These are phyloP conservation scores for Epicauta chinensis DNA, from an alignment of 1,140 invertebrate species.

Conservation along the genomic window DNA sequence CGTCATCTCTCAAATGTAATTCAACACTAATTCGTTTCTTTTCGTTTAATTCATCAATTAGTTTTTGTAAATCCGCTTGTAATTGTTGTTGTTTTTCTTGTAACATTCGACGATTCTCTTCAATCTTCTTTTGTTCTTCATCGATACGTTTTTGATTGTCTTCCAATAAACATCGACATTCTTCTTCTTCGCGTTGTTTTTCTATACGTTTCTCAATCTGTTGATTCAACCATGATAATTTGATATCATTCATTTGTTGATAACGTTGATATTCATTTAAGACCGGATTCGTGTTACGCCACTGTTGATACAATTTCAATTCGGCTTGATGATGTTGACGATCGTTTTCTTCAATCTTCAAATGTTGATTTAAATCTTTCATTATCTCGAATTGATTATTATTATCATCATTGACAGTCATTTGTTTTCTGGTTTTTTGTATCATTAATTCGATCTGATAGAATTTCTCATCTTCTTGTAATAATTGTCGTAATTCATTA, in stretches of 20 bases:
- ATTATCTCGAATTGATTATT: conserved; percentile 43
- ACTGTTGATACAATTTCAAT: conserved; percentile 50
- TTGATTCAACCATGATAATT: conserved; percentile 53
- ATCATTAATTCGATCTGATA: conserved; percentile 50
- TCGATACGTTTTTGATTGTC: conserved; percentile 35
- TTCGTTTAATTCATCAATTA: conserved; percentile 46
- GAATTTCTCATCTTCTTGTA: conserved; percentile 48
- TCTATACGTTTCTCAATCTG: conserved; percentile 51
- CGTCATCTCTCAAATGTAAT: conserved; percentile 45
- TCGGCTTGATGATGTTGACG: conserved; percentile 49
- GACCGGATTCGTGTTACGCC: conserved; percentile 48
- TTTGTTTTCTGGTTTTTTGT: conserved; percentile 33
- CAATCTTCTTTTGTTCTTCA: conserved; percentile 16
- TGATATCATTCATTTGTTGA: conserved; percentile 45
- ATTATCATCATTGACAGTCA: neutral
- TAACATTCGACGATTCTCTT: conserved; percentile 30
- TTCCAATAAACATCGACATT: conserved; percentile 46
- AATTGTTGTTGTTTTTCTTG: conserved; percentile 46
- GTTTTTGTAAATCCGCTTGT: conserved; percentile 45
- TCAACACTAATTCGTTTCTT: conserved; percentile 47
- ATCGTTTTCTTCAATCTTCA: conserved; percentile 49
- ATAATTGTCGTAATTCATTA: conserved; percentile 45
- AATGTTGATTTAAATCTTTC: conserved; percentile 47
- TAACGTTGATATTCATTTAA: conserved; percentile 45
- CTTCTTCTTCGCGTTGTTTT: conserved; percentile 48